Percentiles rank a stretch among this genome's conserved stretches.
These are phyloP conservation scores for Lutjanus argentimaculatus DNA, from an alignment of 2,797 vertebrate genomes.

Conservation along the genomic window DNA sequence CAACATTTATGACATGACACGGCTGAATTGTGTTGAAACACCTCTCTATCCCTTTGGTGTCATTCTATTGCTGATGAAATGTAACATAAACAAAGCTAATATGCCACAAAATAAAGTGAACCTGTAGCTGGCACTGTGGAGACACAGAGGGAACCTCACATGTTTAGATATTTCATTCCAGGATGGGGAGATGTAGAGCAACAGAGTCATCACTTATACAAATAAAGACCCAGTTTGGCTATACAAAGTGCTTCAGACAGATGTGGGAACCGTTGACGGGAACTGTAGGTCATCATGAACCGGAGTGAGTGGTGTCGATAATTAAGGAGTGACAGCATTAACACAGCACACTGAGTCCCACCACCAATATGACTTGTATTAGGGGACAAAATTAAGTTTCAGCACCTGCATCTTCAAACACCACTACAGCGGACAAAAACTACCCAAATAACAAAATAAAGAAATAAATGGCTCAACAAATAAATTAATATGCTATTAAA, in stretches of 20 bases:
- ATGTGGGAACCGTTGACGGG: constrained; percentile 17
- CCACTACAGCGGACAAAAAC: background rate
- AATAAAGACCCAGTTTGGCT: constrained; percentile 48
- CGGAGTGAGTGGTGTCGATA: constrained; percentile 47
- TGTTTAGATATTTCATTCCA: constrained; percentile 56
- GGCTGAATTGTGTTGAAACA: constrained; percentile 42
- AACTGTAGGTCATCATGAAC: constrained; percentile 29
- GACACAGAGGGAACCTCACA: constrained; percentile 41
- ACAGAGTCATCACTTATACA: constrained; percentile 43
- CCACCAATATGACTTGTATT: constrained; percentile 24
- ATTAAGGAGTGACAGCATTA: constrained; percentile 20
- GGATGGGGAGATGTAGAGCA: constrained; percentile 36
- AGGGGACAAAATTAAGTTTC: constrained; percentile 28
- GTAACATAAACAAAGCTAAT: constrained; percentile 30
- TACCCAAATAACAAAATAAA: too few species aligned
- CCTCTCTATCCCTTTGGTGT: constrained; percentile 41
- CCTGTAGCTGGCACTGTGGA: constrained; percentile 53
- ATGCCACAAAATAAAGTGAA: constrained; percentile 51
- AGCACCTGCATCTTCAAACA: constrained; percentile 31
- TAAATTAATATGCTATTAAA: too few species aligned
- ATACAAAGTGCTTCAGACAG: constrained; percentile 68
- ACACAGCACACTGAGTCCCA: constrained; percentile 25
- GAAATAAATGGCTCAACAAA: too few species aligned
- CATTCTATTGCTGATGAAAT: constrained; percentile 56
- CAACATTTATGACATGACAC: constrained; percentile 59